phyloP scores from a whole-genome alignment of 2,797 vertebrate genomes.

The Perodicticus potto region DNA sequence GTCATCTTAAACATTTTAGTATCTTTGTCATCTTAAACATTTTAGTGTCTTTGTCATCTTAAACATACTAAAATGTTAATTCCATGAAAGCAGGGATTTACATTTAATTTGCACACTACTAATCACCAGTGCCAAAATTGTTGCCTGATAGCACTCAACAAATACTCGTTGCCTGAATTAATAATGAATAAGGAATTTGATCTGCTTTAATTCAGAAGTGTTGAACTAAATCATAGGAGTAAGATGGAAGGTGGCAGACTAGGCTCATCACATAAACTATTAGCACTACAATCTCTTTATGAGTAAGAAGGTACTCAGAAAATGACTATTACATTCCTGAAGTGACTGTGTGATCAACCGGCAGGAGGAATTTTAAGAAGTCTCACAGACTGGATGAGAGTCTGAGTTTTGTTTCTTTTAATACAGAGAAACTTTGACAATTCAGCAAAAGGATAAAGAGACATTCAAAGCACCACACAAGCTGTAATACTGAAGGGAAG shows the following conservation, averaged over 20 bases:
- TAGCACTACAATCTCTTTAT: not conserved
- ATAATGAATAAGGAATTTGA: not conserved
- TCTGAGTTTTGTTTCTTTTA: not conserved
- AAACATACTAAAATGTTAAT: not conserved
- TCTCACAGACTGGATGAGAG: not conserved
- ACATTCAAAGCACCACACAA: not conserved
- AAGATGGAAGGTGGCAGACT: not conserved
- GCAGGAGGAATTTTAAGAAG: not conserved
- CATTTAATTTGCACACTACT: not conserved
- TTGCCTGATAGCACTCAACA: not conserved
- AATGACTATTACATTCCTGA: not conserved
- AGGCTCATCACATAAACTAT: not conserved
- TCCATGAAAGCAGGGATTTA: not conserved
- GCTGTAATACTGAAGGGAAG: not conserved
- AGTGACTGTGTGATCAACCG: not conserved
- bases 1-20: too few species aligned
- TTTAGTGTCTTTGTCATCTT: not conserved
- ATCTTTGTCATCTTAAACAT: too few species aligned
- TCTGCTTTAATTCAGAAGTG: not conserved
- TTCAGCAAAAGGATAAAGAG: not conserved
- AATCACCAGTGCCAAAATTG: not conserved
- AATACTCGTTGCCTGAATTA: not conserved
- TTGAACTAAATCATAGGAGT: not conserved
- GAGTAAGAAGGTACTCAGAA: not conserved
- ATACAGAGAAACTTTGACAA: not conserved